These are phyloP conservation scores for Paramuricea clavata DNA, from an alignment of 92 coral and sea anemone genomes.

Conservation along the genomic window DNA sequence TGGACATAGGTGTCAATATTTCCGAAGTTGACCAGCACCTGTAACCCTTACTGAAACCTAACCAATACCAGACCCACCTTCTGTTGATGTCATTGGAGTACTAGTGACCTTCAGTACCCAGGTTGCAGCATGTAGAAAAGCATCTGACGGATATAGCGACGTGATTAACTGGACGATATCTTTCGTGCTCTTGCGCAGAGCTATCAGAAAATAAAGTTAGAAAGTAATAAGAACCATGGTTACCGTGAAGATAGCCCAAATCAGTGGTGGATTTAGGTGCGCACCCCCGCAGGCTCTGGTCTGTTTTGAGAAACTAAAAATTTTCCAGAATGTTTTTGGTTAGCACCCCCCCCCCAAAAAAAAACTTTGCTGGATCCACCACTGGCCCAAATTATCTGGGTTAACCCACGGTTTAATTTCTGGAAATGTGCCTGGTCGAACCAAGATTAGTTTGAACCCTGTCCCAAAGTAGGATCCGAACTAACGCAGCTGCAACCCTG, in stretches of 20 bases:
- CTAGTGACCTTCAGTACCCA: slow-evolving; percentile 72
- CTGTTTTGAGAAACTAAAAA: too few relatives aligned
- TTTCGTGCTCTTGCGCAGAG: slow-evolving; percentile 83
- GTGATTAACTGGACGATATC: slow-evolving; percentile 79
- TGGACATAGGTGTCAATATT: too few relatives aligned
- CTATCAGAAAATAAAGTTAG: slow-evolving; percentile 41
- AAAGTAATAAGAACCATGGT: not conserved
- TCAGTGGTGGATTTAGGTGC: too few relatives aligned
- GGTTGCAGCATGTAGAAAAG: slow-evolving; percentile 81
- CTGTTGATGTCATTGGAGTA: not conserved
- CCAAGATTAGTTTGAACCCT: not conserved
- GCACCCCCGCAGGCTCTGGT: too few relatives aligned
- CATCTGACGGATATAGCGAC: slow-evolving; percentile 75
- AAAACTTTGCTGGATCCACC: too few relatives aligned
- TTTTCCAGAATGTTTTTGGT: too few relatives aligned
- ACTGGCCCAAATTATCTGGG: too few relatives aligned
- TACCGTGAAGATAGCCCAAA: not conserved
- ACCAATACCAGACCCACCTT: not conserved
- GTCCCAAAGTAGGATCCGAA: too few relatives aligned
- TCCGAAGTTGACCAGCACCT: too few relatives aligned
- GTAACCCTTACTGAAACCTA: too few relatives aligned
- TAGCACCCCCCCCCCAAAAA: too few relatives aligned
- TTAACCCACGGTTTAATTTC: not conserved
- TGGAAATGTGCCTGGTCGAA: not conserved
- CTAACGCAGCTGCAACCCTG: too few relatives aligned